These are phyloP conservation scores for Deilephila elpenor DNA, from an alignment of 2,888 invertebrate species.

Conservation along the genomic window DNA sequence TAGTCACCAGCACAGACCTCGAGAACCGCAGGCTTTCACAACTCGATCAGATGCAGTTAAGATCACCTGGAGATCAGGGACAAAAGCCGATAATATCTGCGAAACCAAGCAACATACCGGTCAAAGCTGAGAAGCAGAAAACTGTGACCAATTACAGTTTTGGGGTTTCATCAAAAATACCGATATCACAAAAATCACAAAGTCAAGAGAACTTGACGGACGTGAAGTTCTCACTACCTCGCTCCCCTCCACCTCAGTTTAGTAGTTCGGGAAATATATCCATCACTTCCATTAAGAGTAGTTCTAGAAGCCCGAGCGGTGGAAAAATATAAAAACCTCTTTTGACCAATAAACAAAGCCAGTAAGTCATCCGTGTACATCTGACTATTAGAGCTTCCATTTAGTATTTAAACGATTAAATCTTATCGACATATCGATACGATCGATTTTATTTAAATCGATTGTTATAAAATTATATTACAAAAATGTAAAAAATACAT, in stretches of 20 bases:
- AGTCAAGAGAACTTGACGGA: conserved; percentile 81
- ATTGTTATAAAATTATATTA: conserved; percentile 29
- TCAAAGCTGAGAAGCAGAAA: conserved; percentile 66
- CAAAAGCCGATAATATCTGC: conserved; percentile 71
- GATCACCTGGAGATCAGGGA: conserved; percentile 58
- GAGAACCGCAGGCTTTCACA: conserved; percentile 85
- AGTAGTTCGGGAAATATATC: conserved; percentile 81
- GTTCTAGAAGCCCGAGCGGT: conserved; percentile 83
- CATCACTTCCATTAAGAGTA: conserved; percentile 86
- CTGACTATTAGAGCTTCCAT: conserved; percentile 24
- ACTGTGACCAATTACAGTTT: conserved; percentile 48
- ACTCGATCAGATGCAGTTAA: conserved; percentile 74
- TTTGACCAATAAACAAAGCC: conserved; percentile 16
- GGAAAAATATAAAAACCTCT: conserved; percentile 62
- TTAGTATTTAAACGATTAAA: conserved; percentile 17
- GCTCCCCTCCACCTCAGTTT: conserved; percentile 70
- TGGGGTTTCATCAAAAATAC: conserved; percentile 80
- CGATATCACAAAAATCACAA: conserved; percentile 79
- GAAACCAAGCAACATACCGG: conserved; percentile 80
- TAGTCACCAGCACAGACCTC: conserved; percentile 80
- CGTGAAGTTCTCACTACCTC: conserved; percentile 69
- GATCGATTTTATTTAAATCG: conserved; percentile 19
- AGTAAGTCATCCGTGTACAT: conserved; percentile 13
- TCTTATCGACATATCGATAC: conserved; percentile 20
- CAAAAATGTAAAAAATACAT: conserved; percentile 27